Conservation (phyloP, 2,113 vertebrate species). For the Eretmochelys imbricata region DNA sequence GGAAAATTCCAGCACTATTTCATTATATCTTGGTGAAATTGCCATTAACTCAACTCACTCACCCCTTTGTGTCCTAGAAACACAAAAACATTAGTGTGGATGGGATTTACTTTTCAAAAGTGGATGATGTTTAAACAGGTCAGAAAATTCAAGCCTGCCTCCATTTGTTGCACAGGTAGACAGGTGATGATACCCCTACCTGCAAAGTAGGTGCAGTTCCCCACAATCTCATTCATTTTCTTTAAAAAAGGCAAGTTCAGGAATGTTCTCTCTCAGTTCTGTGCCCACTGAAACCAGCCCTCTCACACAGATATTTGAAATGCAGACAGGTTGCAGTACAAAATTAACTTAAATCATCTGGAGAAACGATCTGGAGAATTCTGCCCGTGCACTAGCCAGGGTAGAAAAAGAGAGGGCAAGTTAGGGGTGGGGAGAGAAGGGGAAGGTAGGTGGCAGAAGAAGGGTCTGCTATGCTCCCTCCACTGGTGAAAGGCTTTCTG, state of each 20-base stretch:
- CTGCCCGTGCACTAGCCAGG: not conserved
- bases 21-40: not conserved
- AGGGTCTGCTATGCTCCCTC: not conserved
- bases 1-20: not conserved
- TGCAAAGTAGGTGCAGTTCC: not conserved
- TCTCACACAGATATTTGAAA: not conserved
- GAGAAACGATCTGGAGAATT: not conserved
- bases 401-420: not conserved
- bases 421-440: not conserved
- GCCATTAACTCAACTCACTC: not conserved
- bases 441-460: not conserved
- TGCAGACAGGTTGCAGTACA: fast-evolving
- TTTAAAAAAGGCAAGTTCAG: not conserved
- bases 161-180: not conserved
- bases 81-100: not conserved
- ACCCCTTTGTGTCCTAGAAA: not conserved
- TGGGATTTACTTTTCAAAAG: not conserved
- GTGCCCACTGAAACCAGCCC: not conserved
- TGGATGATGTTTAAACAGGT: not conserved
- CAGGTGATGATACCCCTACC: not conserved
- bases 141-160: not conserved
- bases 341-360: not conserved
- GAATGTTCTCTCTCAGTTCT: not conserved
- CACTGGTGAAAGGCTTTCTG: not conserved
- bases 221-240: not conserved